Percentiles rank a stretch among this genome's conserved stretches.
These are phyloP conservation scores for Idaea dimidiata DNA, from an alignment of 2,888 invertebrate species.

Conservation along the genomic window DNA sequence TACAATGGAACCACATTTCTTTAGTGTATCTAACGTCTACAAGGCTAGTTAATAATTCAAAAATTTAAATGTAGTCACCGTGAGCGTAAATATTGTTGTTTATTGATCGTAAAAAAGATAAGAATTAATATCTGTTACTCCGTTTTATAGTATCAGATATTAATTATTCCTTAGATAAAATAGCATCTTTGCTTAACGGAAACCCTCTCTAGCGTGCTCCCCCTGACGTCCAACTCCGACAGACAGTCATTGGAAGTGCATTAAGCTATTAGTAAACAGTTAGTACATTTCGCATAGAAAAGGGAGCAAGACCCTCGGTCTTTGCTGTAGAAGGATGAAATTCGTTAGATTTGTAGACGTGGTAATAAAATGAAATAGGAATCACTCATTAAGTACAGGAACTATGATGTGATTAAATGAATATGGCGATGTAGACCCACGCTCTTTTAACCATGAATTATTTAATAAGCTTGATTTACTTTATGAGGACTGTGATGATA, in stretches of 20 bases:
- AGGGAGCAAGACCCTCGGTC: conserved; percentile 19
- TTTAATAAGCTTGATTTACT: conserved; percentile 42
- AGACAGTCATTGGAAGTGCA: conserved; percentile 59
- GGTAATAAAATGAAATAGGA: conserved; percentile 16
- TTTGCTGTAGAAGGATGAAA: conserved; percentile 7
- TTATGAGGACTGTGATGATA: conserved; percentile 32
- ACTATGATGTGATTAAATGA: not conserved
- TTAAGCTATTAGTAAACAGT: conserved; percentile 71
- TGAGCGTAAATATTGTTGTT: not conserved
- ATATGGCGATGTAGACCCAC: conserved; percentile 47
- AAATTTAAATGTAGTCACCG: not conserved
- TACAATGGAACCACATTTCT: conserved; percentile 40
- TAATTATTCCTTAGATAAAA: conserved; percentile 3
- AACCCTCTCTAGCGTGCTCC: conserved; percentile 30
- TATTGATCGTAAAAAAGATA: not conserved
- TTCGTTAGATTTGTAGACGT: not conserved
- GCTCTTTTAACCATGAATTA: conserved; percentile 38
- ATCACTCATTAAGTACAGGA: conserved; percentile 16
- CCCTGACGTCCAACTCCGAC: conserved; percentile 47
- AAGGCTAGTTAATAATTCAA: not conserved
- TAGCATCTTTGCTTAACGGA: conserved; percentile 15
- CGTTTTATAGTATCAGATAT: not conserved
- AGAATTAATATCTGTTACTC: not conserved
- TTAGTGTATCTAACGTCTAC: conserved; percentile 9
- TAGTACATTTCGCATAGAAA: conserved; percentile 43